phyloP scores from a whole-genome alignment of 2,113 vertebrate species.

The Lates calcarifer region DNA sequence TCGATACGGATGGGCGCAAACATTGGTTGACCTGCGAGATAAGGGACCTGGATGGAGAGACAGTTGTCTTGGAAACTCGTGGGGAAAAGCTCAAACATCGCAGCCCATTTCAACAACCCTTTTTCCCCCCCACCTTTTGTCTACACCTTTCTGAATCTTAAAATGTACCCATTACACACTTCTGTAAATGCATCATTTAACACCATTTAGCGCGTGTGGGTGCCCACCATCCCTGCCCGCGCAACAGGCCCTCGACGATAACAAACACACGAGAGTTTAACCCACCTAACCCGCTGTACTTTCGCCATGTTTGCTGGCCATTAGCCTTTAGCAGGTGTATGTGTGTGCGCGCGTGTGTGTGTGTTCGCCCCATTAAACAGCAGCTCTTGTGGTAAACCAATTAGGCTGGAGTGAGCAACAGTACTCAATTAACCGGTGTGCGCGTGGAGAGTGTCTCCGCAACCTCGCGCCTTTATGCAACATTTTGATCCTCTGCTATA shows the following conservation, averaged over 20 bases:
- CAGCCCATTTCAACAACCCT: conserved; percentile 32
- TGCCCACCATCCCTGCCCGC: conserved; percentile 23
- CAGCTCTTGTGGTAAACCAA: conserved; percentile 92
- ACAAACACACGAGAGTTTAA: too few species aligned
- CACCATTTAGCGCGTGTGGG: conserved; percentile 80
- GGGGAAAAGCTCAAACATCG: conserved; percentile 87
- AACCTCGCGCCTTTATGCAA: not conserved
- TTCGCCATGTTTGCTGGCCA: conserved; percentile 87
- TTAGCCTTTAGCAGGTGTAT: conserved; percentile 84
- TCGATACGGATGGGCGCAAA: conserved; percentile 84
- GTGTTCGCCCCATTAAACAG: conserved; percentile 93
- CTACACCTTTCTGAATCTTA: conserved; percentile 42
- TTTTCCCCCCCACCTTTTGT: conserved; percentile 3
- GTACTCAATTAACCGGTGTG: conserved; percentile 91
- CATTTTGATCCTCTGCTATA: not conserved
- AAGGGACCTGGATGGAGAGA: conserved; percentile 80
- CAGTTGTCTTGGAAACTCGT: conserved; percentile 90
- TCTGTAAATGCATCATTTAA: conserved; percentile 87
- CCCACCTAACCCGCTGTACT: conserved; percentile 61
- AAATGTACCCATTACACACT: conserved; percentile 72
- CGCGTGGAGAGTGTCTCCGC: conserved; percentile 57
- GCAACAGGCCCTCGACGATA: conserved; percentile 55
- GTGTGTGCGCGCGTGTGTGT: conserved; percentile 56
- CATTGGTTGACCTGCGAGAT: conserved; percentile 88
- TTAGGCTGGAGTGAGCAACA: conserved; percentile 91